These are phyloP conservation scores for Mesocricetus auratus DNA, from an alignment of 2,113 vertebrate genomes.

Conservation along the genomic window DNA sequence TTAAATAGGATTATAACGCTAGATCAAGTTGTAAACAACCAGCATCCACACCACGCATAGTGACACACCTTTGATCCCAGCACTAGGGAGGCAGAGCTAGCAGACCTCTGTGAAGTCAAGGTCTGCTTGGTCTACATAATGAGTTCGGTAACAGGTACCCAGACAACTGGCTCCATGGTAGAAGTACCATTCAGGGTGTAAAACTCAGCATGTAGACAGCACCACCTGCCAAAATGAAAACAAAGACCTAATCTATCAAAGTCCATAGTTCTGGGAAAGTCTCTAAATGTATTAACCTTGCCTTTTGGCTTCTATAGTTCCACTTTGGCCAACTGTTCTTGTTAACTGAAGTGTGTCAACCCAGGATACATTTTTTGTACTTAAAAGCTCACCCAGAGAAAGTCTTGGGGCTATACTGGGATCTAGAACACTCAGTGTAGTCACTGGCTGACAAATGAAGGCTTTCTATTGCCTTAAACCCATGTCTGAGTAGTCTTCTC, in stretches of 20 bases:
- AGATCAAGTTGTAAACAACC: background rate
- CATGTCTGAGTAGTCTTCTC: background rate
- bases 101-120: background rate
- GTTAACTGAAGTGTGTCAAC: background rate
- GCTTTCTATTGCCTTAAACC: background rate
- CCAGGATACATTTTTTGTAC: background rate
- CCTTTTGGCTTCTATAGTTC: background rate
- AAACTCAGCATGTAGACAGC: background rate
- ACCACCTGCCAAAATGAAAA: background rate
- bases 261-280: background rate
- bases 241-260: background rate
- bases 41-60: background rate
- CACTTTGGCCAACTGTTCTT: background rate
- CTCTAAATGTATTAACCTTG: background rate
- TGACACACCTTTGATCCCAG: background rate
- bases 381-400: background rate
- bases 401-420: background rate
- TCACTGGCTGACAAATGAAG: background rate
- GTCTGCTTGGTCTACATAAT: background rate
- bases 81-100: background rate
- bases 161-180: background rate
- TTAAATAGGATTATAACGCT: background rate
- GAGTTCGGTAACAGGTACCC: background rate
- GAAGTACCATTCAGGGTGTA: background rate
- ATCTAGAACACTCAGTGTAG: background rate